A percentile compares a stretch with the other conserved stretches of the same genome.
Conservation (phyloP, 2,113 vertebrate species). For the Mus spicilegus region DNA sequence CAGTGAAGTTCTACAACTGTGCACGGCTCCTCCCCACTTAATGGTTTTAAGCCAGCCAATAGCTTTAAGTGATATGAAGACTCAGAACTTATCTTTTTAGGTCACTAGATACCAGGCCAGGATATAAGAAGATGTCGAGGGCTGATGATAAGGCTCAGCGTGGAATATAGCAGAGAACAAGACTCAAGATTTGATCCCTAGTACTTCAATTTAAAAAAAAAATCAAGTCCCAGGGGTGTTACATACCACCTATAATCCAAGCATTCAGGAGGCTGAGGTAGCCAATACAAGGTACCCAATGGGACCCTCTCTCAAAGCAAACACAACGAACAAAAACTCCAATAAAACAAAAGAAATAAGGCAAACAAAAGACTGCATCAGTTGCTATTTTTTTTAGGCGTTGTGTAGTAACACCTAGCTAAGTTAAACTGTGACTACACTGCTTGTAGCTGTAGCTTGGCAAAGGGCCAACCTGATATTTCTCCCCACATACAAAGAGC, state of each 20-base stretch:
- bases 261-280: background rate
- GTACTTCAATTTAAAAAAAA: background rate
- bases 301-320: background rate
- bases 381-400: background rate
- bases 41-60: background rate
- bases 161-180: too few relatives aligned
- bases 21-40: background rate
- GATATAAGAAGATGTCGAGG: background rate
- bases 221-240: background rate
- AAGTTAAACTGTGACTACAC: constrained; percentile 58
- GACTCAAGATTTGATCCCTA: background rate
- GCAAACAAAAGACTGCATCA: background rate
- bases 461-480: constrained; percentile 63
- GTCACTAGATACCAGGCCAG: background rate
- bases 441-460: constrained; percentile 59
- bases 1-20: background rate
- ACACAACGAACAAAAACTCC: background rate
- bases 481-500: constrained; percentile 27
- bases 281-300: background rate
- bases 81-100: background rate
- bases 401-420: background rate
- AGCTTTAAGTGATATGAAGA: background rate
- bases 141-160: background rate
- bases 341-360: too few relatives aligned
- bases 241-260: background rate